phyloP scores from a whole-genome alignment of 2,797 vertebrate species.

The Synanceia verrucosa region DNA sequence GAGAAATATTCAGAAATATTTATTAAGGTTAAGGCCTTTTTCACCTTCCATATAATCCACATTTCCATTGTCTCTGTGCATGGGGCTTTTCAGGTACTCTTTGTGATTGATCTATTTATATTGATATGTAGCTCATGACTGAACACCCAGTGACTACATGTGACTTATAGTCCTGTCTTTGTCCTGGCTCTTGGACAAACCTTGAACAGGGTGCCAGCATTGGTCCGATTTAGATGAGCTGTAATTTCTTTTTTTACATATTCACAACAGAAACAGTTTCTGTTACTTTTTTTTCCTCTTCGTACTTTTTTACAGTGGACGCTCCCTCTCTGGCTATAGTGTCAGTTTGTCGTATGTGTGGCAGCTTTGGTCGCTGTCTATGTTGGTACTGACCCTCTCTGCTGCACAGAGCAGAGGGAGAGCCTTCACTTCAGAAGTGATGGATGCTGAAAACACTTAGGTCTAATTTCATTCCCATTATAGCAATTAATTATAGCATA shows the following conservation, averaged over 20 bases:
- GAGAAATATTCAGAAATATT: not conserved
- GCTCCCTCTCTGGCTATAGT: not conserved
- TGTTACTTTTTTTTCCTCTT: not conserved
- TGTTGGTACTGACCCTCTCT: slow-evolving; percentile 30
- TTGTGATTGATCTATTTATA: not conserved
- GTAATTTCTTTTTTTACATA: not conserved
- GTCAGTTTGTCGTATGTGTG: slow-evolving; percentile 31
- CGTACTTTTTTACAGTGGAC: slow-evolving; percentile 1
- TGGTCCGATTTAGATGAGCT: not conserved
- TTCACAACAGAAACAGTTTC: not conserved
- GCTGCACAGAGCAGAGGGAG: slow-evolving; percentile 17
- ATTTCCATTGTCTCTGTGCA: not conserved
- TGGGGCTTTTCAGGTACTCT: not conserved
- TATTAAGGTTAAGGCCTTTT: not conserved
- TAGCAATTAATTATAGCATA: too few relatives aligned
- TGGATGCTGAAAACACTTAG: not conserved
- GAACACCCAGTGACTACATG: not conserved
- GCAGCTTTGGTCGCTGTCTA: slow-evolving; percentile 18
- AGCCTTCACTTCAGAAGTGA: slow-evolving; percentile 15
- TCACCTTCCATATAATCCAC: not conserved
- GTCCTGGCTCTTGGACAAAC: not conserved
- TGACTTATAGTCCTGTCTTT: not conserved
- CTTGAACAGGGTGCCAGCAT: not conserved
- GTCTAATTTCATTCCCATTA: too few relatives aligned
- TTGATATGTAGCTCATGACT: not conserved